Evolutionary conservation across 92 coral and sea anemone genomes (phyloP), one percentile per base, ranked within the genome.

Genomic region (Phenganax marumi): DNA sequence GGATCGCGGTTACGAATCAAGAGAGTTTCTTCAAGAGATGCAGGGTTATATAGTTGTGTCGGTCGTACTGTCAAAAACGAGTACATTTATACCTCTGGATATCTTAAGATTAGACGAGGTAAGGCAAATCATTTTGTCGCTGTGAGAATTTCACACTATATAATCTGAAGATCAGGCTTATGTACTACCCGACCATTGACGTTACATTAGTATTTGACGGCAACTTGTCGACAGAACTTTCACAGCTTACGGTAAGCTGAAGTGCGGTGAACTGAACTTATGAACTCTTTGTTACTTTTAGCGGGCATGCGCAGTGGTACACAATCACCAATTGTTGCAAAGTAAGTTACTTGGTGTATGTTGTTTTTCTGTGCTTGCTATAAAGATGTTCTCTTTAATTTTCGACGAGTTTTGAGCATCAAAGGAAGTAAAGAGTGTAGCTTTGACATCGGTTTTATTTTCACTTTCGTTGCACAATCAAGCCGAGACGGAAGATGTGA

Each of bases 401-500:
- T 33, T 33, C 5, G 3, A 2, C 43, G 43, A 33, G 43, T 33
- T 33, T 33, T 33, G 43, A 33, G 17, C 63, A 2, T 21, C 17
- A 1, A 56, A 56, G 22, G 22, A 56, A 56, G 17, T 2, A 63
- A 12, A 63, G 4, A 63, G 12, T 12, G n/a, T 8, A 79, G 46
- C 9, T 12, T 0, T 53, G 8, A 18, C 9, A 51, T 10, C 10
- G 12, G 63, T 57, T 33, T 84, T 63, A 21, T 49, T 33, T 83
- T 55, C 63, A 4, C 55, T 47, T 51, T 54, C 64, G 50, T 48
- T 24, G 33, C 68, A 26, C 76, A 52, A 46, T 52, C 69, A 21
- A 52, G 43, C 1, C 68, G 46, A 33, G 60, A 50, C n/a, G 99
- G 97, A 14, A 77, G 77, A 51, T 96, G 99, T 69, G 89, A 86